Conservation (phyloP, 2,888 invertebrate species). For the Gasteruption jaculator region DNA sequence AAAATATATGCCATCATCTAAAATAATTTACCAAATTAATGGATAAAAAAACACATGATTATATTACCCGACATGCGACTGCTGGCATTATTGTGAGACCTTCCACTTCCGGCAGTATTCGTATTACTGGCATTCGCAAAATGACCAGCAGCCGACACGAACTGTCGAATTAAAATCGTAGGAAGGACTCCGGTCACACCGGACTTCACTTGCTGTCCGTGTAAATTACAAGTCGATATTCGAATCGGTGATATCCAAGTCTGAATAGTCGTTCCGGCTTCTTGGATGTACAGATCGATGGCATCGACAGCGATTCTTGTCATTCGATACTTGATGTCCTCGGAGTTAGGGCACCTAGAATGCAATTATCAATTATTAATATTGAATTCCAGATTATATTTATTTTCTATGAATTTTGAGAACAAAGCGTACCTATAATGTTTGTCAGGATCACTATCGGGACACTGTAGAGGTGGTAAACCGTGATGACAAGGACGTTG, state of each 20-base stretch:
- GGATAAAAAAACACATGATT: conserved; percentile 4
- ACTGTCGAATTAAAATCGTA: conserved; percentile 65
- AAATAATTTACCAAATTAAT: background rate
- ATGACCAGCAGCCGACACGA: conserved; percentile 59
- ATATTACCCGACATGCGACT: conserved; percentile 45
- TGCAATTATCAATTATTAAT: background rate
- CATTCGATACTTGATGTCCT: conserved; percentile 83
- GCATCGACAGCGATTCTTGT: conserved; percentile 84
- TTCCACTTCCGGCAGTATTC: conserved; percentile 62
- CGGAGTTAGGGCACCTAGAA: conserved; percentile 45
- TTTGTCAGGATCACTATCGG: conserved; percentile 64
- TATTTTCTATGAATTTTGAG: conserved; percentile 1
- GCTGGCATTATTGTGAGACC: conserved; percentile 57
- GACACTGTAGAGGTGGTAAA: conserved; percentile 65
- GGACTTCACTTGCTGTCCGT: conserved; percentile 84
- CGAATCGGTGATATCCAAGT: conserved; percentile 86
- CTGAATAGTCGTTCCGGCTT: conserved; percentile 81
- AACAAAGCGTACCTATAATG: conserved; percentile 58
- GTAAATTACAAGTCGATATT: conserved; percentile 89
- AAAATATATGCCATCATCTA: background rate
- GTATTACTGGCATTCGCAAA: conserved; percentile 59
- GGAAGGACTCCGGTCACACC: conserved; percentile 85
- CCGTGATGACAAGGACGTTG: conserved; percentile 77
- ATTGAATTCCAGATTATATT: background rate
- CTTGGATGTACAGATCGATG: conserved; percentile 86